Evolutionary conservation across 2,113 vertebrate genomes (phyloP), one percentile per base, ranked within the genome.

Genomic region (Struthio camelus): DNA sequence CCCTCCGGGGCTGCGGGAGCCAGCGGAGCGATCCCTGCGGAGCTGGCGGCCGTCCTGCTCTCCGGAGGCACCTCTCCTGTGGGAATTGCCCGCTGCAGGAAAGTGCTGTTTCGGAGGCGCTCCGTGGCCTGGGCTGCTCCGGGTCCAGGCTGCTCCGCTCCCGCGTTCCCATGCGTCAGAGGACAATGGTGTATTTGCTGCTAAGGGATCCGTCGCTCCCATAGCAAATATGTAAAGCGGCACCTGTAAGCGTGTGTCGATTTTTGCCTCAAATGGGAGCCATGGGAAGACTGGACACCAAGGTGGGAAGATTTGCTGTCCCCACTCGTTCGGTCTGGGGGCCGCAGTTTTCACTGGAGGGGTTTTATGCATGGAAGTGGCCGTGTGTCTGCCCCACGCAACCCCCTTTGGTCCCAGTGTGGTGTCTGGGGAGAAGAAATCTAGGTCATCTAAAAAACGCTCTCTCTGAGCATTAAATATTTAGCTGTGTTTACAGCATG

Each of bases 321-420:
- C 79, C 42, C 66, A 36, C n/a, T 72, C 22, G 2, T 34, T 8
- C 23, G 65, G 72, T 59, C 62, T 23, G 53, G 51, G 58, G 40
- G 38, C 79, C 65, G 71, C 71, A 23, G 1, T 8, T 40, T 32
- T 40, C 82, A 28, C 17, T 4, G 0, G 34, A 5, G 5, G 2
- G 2, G 16, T 28, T 48, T 46, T 0, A 0, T 9, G 18, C 7
- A 0, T 8, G 23, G n/a, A 56, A 6, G 10, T 0, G 10, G 24
- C 65, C 0, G 0, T 23, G 17, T n/a, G 72, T 50, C 53, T 36
- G 38, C 44, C 48, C 51, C 24, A 5, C 3, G 0, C n/a, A 12
- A 25, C 11, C 46, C 81, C 58, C n/a, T 48, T 38, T 58, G 70
- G 84, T 65, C 62, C 67, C 69, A 12, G 7, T 0, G 0, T 32